Evolutionary conservation across 2,888 invertebrate species (phyloP).

Genomic region (Carpatolechia fugitivella): DNA sequence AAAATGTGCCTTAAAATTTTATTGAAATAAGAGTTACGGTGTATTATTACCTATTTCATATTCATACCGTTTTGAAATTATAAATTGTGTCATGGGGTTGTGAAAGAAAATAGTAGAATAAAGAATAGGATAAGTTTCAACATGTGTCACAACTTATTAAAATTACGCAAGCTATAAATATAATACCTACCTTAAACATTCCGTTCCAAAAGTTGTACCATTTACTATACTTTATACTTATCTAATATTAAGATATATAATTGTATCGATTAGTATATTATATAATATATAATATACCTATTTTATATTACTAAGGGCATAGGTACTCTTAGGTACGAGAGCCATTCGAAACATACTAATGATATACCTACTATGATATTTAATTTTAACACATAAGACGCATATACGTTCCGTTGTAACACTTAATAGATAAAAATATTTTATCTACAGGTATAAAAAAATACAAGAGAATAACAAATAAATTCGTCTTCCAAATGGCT

Average conservation of each 20-base stretch:
- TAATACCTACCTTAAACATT: slow-evolving; percentile 43
- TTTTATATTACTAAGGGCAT: too few species aligned
- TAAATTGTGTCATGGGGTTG: slow-evolving; percentile 47
- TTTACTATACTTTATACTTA: slow-evolving; percentile 33
- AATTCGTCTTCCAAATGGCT: not conserved
- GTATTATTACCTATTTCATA: slow-evolving; percentile 12
- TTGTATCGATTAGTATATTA: not conserved
- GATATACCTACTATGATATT: too few species aligned
- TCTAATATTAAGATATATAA: not conserved
- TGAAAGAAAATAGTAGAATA: slow-evolving; percentile 39
- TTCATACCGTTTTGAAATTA: slow-evolving; percentile 15
- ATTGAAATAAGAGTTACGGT: slow-evolving; percentile 8
- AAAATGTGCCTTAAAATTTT: slow-evolving; percentile 32
- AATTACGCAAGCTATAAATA: not conserved
- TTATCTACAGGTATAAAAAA: not conserved
- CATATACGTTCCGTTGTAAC: too few species aligned
- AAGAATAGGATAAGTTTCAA: slow-evolving; percentile 24
- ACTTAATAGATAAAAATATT: too few species aligned
- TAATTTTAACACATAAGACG: too few species aligned
- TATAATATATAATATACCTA: too few species aligned
- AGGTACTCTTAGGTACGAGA: too few species aligned
- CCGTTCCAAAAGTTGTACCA: slow-evolving; percentile 71
- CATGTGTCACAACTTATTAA: slow-evolving; percentile 43
- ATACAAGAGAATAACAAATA: not conserved
- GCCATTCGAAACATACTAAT: too few species aligned